Evolutionary conservation across 2,888 invertebrate species (phyloP).

Genomic region (Netelia fuscicornis): DNA sequence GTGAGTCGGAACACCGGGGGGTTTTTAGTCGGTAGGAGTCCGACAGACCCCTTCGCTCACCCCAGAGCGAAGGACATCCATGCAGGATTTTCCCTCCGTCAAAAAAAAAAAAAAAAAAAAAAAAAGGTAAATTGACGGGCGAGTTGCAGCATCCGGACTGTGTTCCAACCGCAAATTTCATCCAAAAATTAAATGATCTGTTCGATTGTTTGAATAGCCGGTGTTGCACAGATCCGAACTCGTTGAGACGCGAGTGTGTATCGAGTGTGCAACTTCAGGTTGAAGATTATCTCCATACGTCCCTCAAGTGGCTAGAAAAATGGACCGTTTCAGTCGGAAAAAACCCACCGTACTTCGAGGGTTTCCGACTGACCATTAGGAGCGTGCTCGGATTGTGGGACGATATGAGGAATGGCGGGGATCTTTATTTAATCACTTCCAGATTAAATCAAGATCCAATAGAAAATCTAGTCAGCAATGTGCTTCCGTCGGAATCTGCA

Average conservation of each 20-base stretch:
- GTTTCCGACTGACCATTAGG: slow-evolving; percentile 68
- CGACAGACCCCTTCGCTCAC: too few species aligned
- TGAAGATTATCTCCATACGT: slow-evolving; percentile 58
- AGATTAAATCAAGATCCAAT: slow-evolving; percentile 72
- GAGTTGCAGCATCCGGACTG: slow-evolving; percentile 63
- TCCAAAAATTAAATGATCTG: slow-evolving; percentile 69
- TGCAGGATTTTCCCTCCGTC: too few species aligned
- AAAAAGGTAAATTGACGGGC: slow-evolving; percentile 49
- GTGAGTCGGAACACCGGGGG: too few species aligned
- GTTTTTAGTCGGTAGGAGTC: too few species aligned
- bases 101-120: too few species aligned
- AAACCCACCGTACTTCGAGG: slow-evolving; percentile 71
- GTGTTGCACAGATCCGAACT: slow-evolving; percentile 55
- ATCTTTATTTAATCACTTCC: slow-evolving; percentile 67
- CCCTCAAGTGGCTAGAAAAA: slow-evolving; percentile 62
- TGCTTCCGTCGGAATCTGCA: slow-evolving; percentile 41
- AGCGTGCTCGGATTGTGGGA: slow-evolving; percentile 69
- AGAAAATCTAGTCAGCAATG: slow-evolving; percentile 67
- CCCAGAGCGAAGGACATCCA: too few species aligned
- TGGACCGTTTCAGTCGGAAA: slow-evolving; percentile 37
- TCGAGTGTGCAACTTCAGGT: slow-evolving; percentile 58
- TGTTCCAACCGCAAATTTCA: slow-evolving; percentile 69
- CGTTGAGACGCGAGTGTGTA: slow-evolving; percentile 56
- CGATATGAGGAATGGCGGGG: slow-evolving; percentile 62
- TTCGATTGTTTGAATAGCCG: slow-evolving; percentile 72